Percentiles rank a stretch among this genome's conserved stretches.
Conservation (phyloP, 1,140 invertebrate species). For the Hirudo medicinalis region DNA sequence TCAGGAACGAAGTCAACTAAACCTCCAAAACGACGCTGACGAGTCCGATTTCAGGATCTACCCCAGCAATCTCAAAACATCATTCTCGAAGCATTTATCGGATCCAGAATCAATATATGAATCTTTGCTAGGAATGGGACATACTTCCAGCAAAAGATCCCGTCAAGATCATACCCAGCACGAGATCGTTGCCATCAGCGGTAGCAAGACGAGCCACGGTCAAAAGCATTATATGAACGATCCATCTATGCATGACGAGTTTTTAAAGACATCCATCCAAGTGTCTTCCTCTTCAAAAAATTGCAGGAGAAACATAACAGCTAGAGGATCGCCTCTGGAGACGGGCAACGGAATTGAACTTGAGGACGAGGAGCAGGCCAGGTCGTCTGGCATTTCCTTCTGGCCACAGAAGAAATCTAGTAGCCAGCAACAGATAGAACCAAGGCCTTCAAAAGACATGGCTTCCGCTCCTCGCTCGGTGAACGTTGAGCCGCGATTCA, state of each 20-base stretch:
- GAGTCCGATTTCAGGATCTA: neutral
- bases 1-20: neutral
- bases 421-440: neutral
- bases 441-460: neutral
- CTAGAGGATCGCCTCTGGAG: neutral
- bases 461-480: neutral
- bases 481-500: neutral
- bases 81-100: neutral
- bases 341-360: neutral
- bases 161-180: neutral
- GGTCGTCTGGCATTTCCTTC: neutral
- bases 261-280: neutral
- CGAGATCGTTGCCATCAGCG: slow-evolving; percentile 5
- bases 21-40: slow-evolving; percentile 3
- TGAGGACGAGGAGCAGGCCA: slow-evolving; percentile 2
- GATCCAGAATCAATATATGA: neutral
- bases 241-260: neutral
- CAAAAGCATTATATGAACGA: neutral
- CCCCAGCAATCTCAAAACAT: neutral
- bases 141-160: slow-evolving; percentile 8
- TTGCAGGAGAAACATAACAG: neutral
- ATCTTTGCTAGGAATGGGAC: neutral
- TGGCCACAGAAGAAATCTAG: slow-evolving; percentile 3
- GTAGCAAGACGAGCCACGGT: neutral
- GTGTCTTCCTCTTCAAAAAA: neutral